These are phyloP conservation scores for Apodemus sylvaticus DNA, from an alignment of 2,113 vertebrate genomes.

Conservation along the genomic window DNA sequence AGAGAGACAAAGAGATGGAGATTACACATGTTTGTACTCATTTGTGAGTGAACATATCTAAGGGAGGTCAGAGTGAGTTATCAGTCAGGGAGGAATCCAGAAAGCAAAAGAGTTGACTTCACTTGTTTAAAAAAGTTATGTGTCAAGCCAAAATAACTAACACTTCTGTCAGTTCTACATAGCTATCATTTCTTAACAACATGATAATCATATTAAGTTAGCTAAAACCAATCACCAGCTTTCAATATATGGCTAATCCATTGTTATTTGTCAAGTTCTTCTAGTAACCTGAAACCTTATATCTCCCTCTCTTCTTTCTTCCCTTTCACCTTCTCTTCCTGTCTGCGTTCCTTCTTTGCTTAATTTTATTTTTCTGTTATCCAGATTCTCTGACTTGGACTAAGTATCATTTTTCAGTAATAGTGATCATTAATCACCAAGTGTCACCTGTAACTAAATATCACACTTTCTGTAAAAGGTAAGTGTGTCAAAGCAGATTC, in stretches of 20 bases:
- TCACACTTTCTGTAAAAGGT: constrained; percentile 35
- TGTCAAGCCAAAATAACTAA: neutral
- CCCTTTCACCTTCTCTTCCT: neutral
- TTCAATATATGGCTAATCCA: neutral
- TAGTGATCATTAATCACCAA: constrained; percentile 59
- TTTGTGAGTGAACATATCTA: neutral
- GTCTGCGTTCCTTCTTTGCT: neutral
- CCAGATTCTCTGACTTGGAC: constrained; percentile 9
- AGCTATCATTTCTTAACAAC: constrained; percentile 31
- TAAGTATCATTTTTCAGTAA: constrained; percentile 52
- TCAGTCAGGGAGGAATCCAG: neutral
- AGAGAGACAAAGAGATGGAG: neutral
- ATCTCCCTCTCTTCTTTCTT: neutral
- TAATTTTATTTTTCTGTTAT: neutral
- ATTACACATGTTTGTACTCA: neutral
- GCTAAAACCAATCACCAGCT: neutral
- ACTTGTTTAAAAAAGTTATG: constrained; percentile 23
- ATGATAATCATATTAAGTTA: constrained; percentile 2
- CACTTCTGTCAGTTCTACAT: neutral
- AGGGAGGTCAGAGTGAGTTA: neutral
- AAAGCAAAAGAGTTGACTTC: constrained; percentile 4
- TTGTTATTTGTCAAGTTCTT: constrained; percentile 15
- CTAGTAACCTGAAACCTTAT: neutral
- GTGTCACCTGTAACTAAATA: constrained; percentile 42
- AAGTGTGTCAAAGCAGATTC: constrained; percentile 16